Evolutionary conservation across 2,888 invertebrate species (phyloP), one percentile per base, ranked within the genome.

Genomic region (Troides aeacus): DNA sequence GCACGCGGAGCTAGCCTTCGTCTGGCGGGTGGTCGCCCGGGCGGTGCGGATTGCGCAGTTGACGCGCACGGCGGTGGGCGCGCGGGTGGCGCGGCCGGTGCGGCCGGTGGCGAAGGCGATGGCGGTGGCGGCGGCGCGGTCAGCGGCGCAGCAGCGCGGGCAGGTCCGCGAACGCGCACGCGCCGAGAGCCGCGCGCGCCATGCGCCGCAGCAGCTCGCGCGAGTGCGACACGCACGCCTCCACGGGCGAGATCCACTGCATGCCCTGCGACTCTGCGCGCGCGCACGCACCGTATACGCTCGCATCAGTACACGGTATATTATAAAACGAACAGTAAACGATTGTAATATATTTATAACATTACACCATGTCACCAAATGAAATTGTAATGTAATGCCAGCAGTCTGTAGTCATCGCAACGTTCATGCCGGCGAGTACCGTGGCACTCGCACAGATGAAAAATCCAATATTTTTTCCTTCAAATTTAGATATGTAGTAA

Each of bases 151-250:
- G 94, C 85, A 97, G 95, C 88, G 97, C 97, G 82, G 96, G 95
- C 83, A 98, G 95, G 91, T 97, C 97, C 81, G 98, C 97, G 93
- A 99, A 99, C 88, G 98, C 99, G 94, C 98, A 97, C 72, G 98
- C 96, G 82, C 98, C 98, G 75, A 99, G 94, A 72, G 97, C 97
- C 75, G 96, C 94, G 84, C 95, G 95, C 75, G 98, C 96, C 97
- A 99, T 98, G 82, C 98, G 94, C 76, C 96, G 95, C 82, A 98
- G 95, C 81, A 99, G 94, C 88, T 97, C 96, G 81, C 96, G 95
- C 75, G 98, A 97, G 90, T 99, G 99, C 76, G 97, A 95, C 86
- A 97, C 96, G 82, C 97, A 97, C 83, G 98, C 96, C 93, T 99
- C 99, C 82, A 99, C 94, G 42, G 99, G 97, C 63, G 99, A 98